phyloP scores from a whole-genome alignment of 1,140 invertebrate species.

The Drosophila seguyi region DNA sequence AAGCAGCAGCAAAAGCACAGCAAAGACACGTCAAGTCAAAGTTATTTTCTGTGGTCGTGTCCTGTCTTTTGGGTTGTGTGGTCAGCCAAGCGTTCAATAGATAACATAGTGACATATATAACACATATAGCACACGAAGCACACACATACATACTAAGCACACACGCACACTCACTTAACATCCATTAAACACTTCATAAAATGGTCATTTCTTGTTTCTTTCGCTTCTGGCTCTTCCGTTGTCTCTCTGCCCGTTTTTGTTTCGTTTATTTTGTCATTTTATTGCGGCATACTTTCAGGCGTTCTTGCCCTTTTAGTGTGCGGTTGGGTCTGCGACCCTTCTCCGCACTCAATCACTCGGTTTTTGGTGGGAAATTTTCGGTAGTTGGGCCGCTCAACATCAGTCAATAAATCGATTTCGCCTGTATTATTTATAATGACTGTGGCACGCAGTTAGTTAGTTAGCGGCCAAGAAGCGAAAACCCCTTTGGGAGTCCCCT shows the following conservation, averaged over 20 bases:
- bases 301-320: slow-evolving; percentile 19
- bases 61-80: slow-evolving; percentile 37
- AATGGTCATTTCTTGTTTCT: slow-evolving; percentile 76
- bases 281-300: slow-evolving; percentile 68
- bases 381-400: slow-evolving; percentile 45
- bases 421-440: slow-evolving; percentile 76
- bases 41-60: slow-evolving; percentile 14
- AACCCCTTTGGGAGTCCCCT: slow-evolving; percentile 21
- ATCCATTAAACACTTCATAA: slow-evolving; percentile 83
- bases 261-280: slow-evolving; percentile 74
- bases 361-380: slow-evolving; percentile 40
- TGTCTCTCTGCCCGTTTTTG: slow-evolving; percentile 13
- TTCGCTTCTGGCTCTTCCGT: slow-evolving; percentile 9
- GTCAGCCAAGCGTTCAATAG: slow-evolving; percentile 73
- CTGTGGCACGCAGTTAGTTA: slow-evolving; percentile 55
- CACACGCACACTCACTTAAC: slow-evolving; percentile 68
- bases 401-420: slow-evolving; percentile 81
- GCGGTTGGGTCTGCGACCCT: background rate
- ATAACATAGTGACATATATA: slow-evolving; percentile 60
- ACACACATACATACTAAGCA: slow-evolving; percentile 14
- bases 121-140: background rate
- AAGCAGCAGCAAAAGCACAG: background rate
- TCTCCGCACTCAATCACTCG: slow-evolving; percentile 5
- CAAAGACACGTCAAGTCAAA: slow-evolving; percentile 32
- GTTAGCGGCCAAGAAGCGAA: slow-evolving; percentile 24